phyloP scores from a whole-genome alignment of 2,797 vertebrate species.

The Danio jaintianensis region DNA sequence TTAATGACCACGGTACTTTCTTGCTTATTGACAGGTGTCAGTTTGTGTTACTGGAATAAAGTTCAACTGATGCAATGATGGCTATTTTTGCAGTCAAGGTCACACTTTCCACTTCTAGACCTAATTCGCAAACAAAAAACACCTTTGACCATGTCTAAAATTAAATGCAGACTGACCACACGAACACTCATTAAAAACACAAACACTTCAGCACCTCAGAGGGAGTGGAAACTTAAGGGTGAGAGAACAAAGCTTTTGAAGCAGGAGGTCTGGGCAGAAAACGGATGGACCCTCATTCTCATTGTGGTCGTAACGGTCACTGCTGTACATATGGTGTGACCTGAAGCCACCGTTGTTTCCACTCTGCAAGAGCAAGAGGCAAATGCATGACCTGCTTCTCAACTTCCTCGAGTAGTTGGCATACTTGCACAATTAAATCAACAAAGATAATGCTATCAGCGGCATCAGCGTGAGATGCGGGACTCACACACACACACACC shows the following conservation, averaged over 20 bases:
- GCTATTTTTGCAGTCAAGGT: slow-evolving; percentile 6
- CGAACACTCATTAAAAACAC: slow-evolving; percentile 6
- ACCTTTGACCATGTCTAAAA: background rate
- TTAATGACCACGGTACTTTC: slow-evolving; percentile 18
- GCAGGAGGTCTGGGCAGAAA: slow-evolving; percentile 31
- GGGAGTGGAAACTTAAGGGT: slow-evolving; percentile 51
- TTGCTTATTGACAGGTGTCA: background rate
- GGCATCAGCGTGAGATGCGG: background rate
- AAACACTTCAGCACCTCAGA: slow-evolving; percentile 19
- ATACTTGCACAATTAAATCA: slow-evolving; percentile 12
- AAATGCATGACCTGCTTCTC: slow-evolving; percentile 34
- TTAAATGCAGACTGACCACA: slow-evolving; percentile 29
- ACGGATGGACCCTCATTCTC: slow-evolving; percentile 46
- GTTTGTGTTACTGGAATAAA: slow-evolving; percentile 28
- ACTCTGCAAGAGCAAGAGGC: slow-evolving; percentile 33
- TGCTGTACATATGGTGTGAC: slow-evolving; percentile 33
- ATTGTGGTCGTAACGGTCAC: slow-evolving; percentile 65
- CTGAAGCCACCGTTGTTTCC: slow-evolving; percentile 52
- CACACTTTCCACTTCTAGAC: slow-evolving; percentile 28
- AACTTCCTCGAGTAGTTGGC: slow-evolving; percentile 31
- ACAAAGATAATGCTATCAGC: slow-evolving; percentile 8
- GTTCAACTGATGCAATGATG: slow-evolving; percentile 5
- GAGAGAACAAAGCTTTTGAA: slow-evolving; percentile 49
- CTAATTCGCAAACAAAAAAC: background rate
- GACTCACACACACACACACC: too few species aligned